Base-by-base conservation (phyloP, 1,140 invertebrate species). In the Scaptodrosophila lebanonensis region DNA sequence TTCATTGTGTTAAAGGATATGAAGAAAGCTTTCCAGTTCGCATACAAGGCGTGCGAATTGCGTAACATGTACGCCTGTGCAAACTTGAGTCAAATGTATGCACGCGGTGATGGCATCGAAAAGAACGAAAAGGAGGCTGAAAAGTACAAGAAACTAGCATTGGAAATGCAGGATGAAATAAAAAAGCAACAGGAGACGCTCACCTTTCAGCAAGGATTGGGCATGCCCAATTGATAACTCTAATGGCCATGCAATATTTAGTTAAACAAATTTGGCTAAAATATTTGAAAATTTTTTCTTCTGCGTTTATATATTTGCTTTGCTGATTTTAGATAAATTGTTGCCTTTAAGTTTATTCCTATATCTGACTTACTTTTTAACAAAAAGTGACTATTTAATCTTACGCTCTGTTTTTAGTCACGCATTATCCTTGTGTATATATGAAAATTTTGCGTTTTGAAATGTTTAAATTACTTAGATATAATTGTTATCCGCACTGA, bases 61-160 rank as follows among this genome's bases (percentile, higher is more conserved):
- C 92, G 92, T 2, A 93, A 96, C 85, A 90, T 95, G 48, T 93
- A 93, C 77, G 94, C 94, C 1, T 98, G 96, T 88, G 92, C 91
- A 0, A 97, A 97, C 89, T 77, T 97, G 1, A 93, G 94, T 62
- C 90, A 93, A 66, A 86, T 86, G 84, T 95, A 95, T 82, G 87
- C 88, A 9, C 89, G 89, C 52, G 93, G 93, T 11, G 91, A 93
- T 44, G 93, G 95, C 1, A 92, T 91, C 0, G 90, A 92, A 40
- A 92, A 94, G 73, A 92, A 95, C 87, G 54, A 88, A 30, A 89
- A 91, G 49, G 82, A 94, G 64, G 92, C 95, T 0, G 90, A 93
- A 27, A 88, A 90, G 33, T 96, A 92, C 66, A 94, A 92, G 82
- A 87, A 91, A 58, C 89, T 91, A 59, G 93, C 94, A 0, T 43